These are phyloP conservation scores for Puntigrus tetrazona DNA, from an alignment of 2,113 vertebrate species.

Conservation along the genomic window DNA sequence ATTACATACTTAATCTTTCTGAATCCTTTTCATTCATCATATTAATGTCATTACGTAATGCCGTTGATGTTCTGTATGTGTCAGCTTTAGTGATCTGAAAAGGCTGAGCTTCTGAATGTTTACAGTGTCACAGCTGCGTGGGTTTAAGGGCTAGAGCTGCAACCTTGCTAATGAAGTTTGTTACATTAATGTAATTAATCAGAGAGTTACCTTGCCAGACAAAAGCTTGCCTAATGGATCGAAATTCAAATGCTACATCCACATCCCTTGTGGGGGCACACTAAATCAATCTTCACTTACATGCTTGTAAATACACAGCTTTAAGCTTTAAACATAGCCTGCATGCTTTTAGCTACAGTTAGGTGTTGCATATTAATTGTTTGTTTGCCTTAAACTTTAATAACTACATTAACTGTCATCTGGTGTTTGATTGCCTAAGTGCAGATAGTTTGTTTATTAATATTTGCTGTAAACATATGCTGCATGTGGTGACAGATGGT, in stretches of 20 bases:
- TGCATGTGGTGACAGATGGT: constrained; percentile 52
- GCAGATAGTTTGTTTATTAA: constrained; percentile 21
- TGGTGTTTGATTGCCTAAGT: not conserved
- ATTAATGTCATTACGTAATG: constrained; percentile 3
- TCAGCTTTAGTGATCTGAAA: not conserved
- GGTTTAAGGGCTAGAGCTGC: constrained; percentile 21
- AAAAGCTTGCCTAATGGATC: constrained; percentile 42
- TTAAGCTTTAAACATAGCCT: not conserved
- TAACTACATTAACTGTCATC: not conserved
- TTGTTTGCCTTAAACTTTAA: not conserved
- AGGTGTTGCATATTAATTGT: not conserved
- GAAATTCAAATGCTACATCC: constrained; percentile 37
- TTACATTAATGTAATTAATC: constrained; percentile 52
- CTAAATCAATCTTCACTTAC: constrained; percentile 39
- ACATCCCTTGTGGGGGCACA: constrained; percentile 16
- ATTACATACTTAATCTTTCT: not conserved
- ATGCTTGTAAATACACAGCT: not conserved
- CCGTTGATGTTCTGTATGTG: not conserved
- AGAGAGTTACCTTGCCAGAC: constrained; percentile 44
- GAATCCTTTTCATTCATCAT: constrained; percentile 7
- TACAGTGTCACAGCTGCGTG: constrained; percentile 3
- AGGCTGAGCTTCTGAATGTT: constrained; percentile 5
- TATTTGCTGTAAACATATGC: constrained; percentile 41
- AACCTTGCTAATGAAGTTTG: constrained; percentile 56
- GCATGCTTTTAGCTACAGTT: not conserved